A percentile compares a stretch with the other conserved stretches of the same genome.
Conservation (phyloP, 2,888 invertebrate species). For the Timandra comae region DNA sequence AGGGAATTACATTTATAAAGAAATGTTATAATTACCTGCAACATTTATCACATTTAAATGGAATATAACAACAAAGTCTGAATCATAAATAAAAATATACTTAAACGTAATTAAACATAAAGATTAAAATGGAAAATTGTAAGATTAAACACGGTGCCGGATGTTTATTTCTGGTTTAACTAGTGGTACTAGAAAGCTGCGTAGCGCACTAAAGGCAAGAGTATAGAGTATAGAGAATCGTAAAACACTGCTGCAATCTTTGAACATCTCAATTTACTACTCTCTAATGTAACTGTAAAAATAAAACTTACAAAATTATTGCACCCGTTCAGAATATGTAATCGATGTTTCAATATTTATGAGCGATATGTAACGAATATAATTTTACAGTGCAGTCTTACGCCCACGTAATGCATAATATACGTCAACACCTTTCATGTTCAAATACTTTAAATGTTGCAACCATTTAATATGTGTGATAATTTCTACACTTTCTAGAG, state of each 20-base stretch:
- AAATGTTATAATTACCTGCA: too few relatives aligned
- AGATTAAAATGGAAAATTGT: conserved; percentile 24
- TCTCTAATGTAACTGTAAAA: conserved; percentile 31
- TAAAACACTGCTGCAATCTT: conserved; percentile 39
- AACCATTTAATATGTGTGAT: not conserved
- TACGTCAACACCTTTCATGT: not conserved
- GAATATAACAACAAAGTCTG: too few relatives aligned
- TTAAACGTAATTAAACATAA: conserved; percentile 15
- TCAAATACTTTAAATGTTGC: not conserved
- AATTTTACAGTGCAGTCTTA: conserved; percentile 35
- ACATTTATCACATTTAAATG: too few relatives aligned
- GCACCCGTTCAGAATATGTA: conserved; percentile 42
- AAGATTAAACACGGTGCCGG: conserved; percentile 45
- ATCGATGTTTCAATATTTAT: conserved; percentile 45
- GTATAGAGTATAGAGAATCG: conserved; percentile 42
- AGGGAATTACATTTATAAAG: too few relatives aligned
- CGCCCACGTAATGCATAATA: conserved; percentile 15
- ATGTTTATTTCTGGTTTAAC: conserved; percentile 57
- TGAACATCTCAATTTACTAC: conserved; percentile 60
- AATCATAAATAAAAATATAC: too few relatives aligned
- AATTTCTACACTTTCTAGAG: too few relatives aligned
- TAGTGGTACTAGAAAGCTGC: conserved; percentile 50
- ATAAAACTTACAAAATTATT: conserved; percentile 49
- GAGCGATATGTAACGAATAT: conserved; percentile 34
- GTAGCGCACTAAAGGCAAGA: conserved; percentile 29